Evolutionary conservation across 2,888 invertebrate genomes (phyloP).

Genomic region (Callyntrura sp.): DNA sequence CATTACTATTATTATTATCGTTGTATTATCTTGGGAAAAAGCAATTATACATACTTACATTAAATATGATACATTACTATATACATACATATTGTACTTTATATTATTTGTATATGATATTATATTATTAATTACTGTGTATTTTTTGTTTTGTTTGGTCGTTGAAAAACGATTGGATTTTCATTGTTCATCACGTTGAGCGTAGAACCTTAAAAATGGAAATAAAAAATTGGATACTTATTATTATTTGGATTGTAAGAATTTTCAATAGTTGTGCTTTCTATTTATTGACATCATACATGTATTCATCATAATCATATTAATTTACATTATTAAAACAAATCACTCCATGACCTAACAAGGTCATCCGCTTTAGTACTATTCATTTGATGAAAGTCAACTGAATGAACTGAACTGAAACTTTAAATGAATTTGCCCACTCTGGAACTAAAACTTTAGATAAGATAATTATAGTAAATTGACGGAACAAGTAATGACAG

Average conservation of each 20-base stretch:
- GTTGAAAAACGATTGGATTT: constrained; percentile 50
- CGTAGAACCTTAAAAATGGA: constrained; percentile 55
- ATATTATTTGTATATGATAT: constrained; percentile 55
- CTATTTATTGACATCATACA: no score
- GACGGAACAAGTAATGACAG: no score
- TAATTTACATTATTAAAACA: no score
- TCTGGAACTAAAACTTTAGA: no score
- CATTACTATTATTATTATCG: constrained; percentile 1
- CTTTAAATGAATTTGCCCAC: no score
- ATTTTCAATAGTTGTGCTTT: not conserved
- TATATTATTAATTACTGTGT: constrained; percentile 43
- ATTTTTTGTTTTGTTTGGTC: constrained; percentile 49
- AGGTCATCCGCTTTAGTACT: no score
- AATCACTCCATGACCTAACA: no score
- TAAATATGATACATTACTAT: constrained; percentile 3
- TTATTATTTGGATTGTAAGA: constrained; percentile 51
- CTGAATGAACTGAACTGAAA: no score
- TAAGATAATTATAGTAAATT: no score
- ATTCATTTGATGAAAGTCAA: no score
- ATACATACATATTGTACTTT: constrained; percentile 43
- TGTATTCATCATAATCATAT: no score
- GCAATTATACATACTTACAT: constrained; percentile 37
- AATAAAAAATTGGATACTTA: constrained; percentile 58
- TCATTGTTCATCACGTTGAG: constrained; percentile 57
- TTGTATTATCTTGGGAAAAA: constrained; percentile 16